phyloP scores from a whole-genome alignment of 2,113 vertebrate species.

The Ailuropoda melanoleuca region DNA sequence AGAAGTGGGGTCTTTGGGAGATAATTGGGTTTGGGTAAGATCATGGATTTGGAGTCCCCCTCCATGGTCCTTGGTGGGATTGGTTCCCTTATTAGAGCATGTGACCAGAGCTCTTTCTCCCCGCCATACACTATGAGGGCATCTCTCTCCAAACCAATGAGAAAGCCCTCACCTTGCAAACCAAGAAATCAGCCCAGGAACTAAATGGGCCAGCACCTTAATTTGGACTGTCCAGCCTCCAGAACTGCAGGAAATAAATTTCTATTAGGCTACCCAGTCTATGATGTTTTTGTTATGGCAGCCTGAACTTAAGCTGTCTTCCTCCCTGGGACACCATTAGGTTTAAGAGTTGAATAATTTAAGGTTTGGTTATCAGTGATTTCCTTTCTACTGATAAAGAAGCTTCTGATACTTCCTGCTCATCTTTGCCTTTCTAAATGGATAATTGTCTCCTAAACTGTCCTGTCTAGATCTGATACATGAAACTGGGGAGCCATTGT shows the following conservation, averaged over 20 bases:
- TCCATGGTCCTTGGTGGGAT: not conserved
- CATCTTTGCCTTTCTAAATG: not conserved
- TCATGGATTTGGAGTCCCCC: not conserved
- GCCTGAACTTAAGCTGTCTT: not conserved
- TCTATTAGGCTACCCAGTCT: not conserved
- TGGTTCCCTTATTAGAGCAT: not conserved
- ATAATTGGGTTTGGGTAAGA: not conserved
- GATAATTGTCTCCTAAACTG: not conserved
- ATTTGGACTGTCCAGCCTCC: not conserved
- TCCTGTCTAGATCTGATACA: not conserved
- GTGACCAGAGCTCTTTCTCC: not conserved
- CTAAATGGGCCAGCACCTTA: not conserved
- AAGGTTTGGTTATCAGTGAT: not conserved
- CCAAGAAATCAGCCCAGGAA: not conserved
- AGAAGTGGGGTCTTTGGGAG: not conserved
- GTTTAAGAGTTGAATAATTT: not conserved
- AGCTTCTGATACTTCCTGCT: not conserved
- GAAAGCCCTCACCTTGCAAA: not conserved
- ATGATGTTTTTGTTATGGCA: not conserved
- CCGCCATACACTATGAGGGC: not conserved
- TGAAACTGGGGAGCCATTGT: not conserved
- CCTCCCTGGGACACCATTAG: not conserved
- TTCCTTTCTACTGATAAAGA: not conserved
- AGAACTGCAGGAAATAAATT: not conserved
- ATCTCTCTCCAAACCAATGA: not conserved